Percentiles rank a stretch among this genome's conserved stretches.
phyloP scores from a whole-genome alignment of 2,888 invertebrate species.

The Drosophila atripex region DNA sequence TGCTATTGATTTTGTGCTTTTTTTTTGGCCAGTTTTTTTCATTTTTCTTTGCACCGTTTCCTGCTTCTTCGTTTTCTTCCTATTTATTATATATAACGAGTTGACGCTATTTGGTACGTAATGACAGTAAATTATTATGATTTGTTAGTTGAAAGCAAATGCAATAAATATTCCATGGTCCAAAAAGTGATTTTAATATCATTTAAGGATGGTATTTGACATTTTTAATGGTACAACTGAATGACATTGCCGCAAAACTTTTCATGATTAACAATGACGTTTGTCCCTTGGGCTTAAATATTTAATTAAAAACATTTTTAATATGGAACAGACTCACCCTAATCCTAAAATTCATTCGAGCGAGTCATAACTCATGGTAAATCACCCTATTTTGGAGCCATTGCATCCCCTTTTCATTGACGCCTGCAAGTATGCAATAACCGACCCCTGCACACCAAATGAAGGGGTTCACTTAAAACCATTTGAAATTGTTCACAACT shows the following conservation, averaged over 20 bases:
- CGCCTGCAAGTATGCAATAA: constrained; percentile 70
- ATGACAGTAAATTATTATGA: not conserved
- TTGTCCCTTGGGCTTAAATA: not conserved
- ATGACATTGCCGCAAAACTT: too few species aligned
- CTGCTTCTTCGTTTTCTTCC: constrained; percentile 18
- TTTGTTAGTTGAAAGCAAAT: not conserved
- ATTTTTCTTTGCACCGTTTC: constrained; percentile 14
- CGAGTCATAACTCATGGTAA: constrained; percentile 56
- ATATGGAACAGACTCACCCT: not conserved
- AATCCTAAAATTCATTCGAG: constrained; percentile 42
- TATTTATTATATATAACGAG: constrained; percentile 26
- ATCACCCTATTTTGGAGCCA: constrained; percentile 59
- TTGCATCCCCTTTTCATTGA: constrained; percentile 50
- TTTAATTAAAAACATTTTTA: constrained; percentile 17
- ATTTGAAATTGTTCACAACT: constrained; percentile 19
- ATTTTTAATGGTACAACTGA: too few species aligned
- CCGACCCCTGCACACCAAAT: constrained; percentile 54
- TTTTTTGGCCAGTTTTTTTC: constrained; percentile 14
- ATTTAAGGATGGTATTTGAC: not conserved
- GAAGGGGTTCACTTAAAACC: not conserved
- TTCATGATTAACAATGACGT: constrained; percentile 1
- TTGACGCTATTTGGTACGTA: not conserved
- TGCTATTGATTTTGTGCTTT: constrained; percentile 79
- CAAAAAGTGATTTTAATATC: not conserved
- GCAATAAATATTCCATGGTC: not conserved